These are phyloP conservation scores for Mythimna vitellina DNA, from an alignment of 2,888 invertebrate species.

Conservation along the genomic window DNA sequence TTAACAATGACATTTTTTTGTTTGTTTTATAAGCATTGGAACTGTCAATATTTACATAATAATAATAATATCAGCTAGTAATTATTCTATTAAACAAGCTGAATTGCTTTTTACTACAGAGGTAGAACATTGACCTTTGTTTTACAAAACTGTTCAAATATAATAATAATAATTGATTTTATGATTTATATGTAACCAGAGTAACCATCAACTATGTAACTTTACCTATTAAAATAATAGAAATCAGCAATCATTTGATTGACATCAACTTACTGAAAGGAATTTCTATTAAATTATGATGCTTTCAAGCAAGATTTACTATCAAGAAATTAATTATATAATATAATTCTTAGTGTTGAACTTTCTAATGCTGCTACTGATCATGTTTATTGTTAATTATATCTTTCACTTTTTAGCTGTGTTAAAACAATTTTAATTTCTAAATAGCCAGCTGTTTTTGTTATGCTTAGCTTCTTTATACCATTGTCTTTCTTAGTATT, in stretches of 20 bases:
- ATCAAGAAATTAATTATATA: not conserved
- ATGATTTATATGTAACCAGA: too few species aligned
- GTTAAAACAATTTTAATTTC: not conserved
- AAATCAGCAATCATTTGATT: not conserved
- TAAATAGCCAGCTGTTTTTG: not conserved
- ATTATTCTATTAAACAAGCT: not conserved
- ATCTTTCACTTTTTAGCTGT: not conserved
- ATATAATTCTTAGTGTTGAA: constrained; percentile 1
- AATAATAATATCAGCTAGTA: not conserved
- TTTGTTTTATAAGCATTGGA: not conserved
- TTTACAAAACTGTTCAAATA: not conserved
- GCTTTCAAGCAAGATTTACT: not conserved
- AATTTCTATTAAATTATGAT: not conserved
- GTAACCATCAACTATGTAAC: not conserved
- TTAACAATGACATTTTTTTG: not conserved
- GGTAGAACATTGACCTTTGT: not conserved
- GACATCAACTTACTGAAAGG: not conserved
- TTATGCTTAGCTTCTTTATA: not conserved
- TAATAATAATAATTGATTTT: too few species aligned
- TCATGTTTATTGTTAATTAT: constrained; percentile 7
- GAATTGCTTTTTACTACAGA: not conserved
- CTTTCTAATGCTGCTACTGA: constrained; percentile 5
- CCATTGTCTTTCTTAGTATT: not conserved
- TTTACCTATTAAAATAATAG: not conserved
- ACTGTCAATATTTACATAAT: not conserved